Evolutionary conservation across 2,113 vertebrate species (phyloP).

Genomic region (Atherinomorus stipes): DNA sequence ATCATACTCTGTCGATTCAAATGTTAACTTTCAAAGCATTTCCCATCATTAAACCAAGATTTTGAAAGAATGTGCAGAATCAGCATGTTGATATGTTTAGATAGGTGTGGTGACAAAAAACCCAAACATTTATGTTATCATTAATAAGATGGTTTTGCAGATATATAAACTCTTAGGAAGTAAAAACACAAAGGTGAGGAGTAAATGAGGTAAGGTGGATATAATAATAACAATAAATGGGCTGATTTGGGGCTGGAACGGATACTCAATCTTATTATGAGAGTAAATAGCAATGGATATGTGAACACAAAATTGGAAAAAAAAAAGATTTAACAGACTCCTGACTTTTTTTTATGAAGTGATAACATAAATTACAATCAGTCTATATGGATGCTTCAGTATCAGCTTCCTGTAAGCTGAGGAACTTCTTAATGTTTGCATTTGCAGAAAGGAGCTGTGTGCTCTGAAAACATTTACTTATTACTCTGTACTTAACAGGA

Average conservation of each 20-base stretch:
- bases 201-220: constrained; percentile 1
- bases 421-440: background rate
- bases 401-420: background rate
- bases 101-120: constrained; percentile 42
- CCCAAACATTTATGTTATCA: constrained; percentile 60
- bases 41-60: constrained; percentile 37
- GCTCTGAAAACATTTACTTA: background rate
- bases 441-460: background rate
- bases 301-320: background rate
- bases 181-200: constrained; percentile 32
- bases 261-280: background rate
- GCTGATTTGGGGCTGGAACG: background rate
- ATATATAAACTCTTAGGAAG: constrained; percentile 24
- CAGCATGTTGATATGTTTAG: constrained; percentile 40
- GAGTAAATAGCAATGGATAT: background rate
- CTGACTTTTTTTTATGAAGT: background rate
- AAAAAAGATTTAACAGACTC: background rate
- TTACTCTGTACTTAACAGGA: background rate
- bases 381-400: background rate
- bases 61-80: constrained; percentile 48
- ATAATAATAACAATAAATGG: background rate
- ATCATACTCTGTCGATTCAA: constrained; percentile 6
- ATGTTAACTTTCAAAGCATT: constrained; percentile 38
- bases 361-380: background rate
- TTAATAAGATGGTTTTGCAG: constrained; percentile 53